Evolutionary conservation across 2,113 vertebrate genomes (phyloP), one percentile per base, ranked within the genome.

Genomic region (Amphilophus citrinellus): DNA sequence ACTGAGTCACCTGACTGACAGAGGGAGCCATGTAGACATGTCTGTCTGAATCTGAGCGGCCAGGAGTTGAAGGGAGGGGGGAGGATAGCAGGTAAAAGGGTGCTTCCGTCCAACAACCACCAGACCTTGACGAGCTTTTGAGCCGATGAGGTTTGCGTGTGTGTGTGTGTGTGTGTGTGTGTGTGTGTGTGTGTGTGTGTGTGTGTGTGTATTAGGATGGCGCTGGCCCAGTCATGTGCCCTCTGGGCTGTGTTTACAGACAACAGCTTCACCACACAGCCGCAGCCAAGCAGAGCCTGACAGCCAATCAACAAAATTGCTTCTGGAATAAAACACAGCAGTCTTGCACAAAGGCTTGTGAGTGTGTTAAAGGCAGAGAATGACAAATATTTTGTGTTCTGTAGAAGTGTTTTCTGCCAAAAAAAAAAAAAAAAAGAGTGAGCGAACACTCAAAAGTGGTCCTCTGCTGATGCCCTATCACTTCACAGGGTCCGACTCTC

Each of bases 1-100:
- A 92, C 87, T 90, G 88, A 88, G 90, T 93, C 92, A 95, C 88
- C 88, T 94, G 91, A 93, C 89, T 87, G 91, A 88, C 80, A 86
- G 78, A 62, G 66, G 80, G 86, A 75, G 87, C 76, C 71, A 89
- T 90, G 86, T 60, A 85, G 88, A 93, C 88, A 75, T 61, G 85
- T 89, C 88, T 91, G 89, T 93, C 84, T 91, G 84, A 81, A 44
- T 79, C 77, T 32, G 80, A 88, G 88, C 61, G 86, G 88, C 89
- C 84, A 76, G 79, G 80, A 39, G 77, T 83, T 24, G 83, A 57
- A 24, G 59, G 4, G 42, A 35, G 35, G 35, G 61, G 61, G 50
- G 75, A 14, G 73, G 77, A 56, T 44, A 50, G 77, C 63, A 87
- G 90, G 90, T 83, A 89, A 76, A 91, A 57, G 57, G 83, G 71